A percentile compares a stretch with the other conserved stretches of the same genome.
phyloP scores from a whole-genome alignment of 2,888 invertebrate genomes.

The Aricia artaxerxes region DNA sequence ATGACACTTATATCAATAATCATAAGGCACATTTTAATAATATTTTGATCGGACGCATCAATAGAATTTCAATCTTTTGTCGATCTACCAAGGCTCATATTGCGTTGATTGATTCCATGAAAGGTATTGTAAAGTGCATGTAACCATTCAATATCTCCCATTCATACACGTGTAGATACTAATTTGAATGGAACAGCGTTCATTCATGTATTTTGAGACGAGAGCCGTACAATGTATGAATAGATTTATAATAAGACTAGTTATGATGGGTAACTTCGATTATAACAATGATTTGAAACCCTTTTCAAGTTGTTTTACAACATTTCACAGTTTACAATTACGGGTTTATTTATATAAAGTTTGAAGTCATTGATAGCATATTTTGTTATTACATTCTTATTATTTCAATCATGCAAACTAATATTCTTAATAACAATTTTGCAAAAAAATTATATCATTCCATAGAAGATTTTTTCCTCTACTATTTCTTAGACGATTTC shows the following conservation, averaged over 20 bases:
- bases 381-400: not conserved
- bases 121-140: conserved; percentile 23
- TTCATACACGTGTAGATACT: conserved; percentile 30
- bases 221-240: conserved; percentile 4
- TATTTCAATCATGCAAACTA: not conserved
- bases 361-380: not conserved
- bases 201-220: conserved; percentile 35
- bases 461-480: not conserved
- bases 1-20: conserved; percentile 14
- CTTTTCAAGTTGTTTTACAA: not conserved
- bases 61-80: not conserved
- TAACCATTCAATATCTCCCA: conserved; percentile 31
- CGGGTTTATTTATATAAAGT: not conserved
- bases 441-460: not conserved
- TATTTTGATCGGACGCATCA: not conserved
- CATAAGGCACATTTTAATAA: conserved; percentile 2
- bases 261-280: not conserved
- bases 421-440: not conserved
- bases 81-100: not conserved
- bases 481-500: not conserved
- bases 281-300: conserved; percentile 10
- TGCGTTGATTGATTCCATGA: conserved; percentile 2
- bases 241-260: conserved; percentile 22
- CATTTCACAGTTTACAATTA: not conserved
- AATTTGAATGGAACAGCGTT: conserved; percentile 32